A percentile compares a stretch with the other conserved stretches of the same genome.
Conservation (phyloP, 2,797 vertebrate genomes). For the Betta splendens region DNA sequence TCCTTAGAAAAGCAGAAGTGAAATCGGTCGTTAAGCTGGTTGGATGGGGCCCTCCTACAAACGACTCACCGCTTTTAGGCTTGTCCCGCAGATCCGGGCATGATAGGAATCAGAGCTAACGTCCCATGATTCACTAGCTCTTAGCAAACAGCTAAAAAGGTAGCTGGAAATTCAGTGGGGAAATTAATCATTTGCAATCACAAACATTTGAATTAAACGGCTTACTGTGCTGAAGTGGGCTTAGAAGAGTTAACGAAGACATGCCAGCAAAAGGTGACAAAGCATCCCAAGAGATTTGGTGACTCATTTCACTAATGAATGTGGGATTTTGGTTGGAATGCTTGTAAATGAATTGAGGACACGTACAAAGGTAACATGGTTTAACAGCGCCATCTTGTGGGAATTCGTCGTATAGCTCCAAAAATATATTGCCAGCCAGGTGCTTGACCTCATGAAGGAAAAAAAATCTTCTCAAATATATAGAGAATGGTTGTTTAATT, state of each 20-base stretch:
- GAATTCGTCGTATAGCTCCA: neutral
- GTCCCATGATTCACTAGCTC: constrained; percentile 23
- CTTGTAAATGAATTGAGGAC: too few species aligned
- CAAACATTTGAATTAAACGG: too few species aligned
- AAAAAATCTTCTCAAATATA: too few species aligned
- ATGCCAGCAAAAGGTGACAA: too few species aligned
- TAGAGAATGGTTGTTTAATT: too few species aligned
- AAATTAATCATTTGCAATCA: constrained; percentile 3
- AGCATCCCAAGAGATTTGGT: too few species aligned
- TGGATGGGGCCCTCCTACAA: constrained; percentile 56
- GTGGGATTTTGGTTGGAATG: neutral
- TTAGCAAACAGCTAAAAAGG: constrained; percentile 4
- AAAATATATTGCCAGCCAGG: neutral
- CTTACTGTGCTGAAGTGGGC: too few species aligned
- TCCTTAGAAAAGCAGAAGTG: constrained; percentile 81
- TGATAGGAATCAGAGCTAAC: constrained; percentile 25
- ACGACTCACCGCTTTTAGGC: constrained; percentile 47
- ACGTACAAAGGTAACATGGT: neutral
- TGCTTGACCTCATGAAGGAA: too few species aligned
- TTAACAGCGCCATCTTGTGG: constrained; percentile 62
- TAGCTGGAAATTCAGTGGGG: neutral
- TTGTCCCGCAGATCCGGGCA: constrained; percentile 7
- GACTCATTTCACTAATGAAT: too few species aligned
- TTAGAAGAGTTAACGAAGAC: too few species aligned
- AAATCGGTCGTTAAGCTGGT: constrained; percentile 68